Percentiles rank a stretch among this genome's conserved stretches.
These are phyloP conservation scores for Phortica variegata DNA, from an alignment of 1,140 invertebrate species.

Conservation along the genomic window DNA sequence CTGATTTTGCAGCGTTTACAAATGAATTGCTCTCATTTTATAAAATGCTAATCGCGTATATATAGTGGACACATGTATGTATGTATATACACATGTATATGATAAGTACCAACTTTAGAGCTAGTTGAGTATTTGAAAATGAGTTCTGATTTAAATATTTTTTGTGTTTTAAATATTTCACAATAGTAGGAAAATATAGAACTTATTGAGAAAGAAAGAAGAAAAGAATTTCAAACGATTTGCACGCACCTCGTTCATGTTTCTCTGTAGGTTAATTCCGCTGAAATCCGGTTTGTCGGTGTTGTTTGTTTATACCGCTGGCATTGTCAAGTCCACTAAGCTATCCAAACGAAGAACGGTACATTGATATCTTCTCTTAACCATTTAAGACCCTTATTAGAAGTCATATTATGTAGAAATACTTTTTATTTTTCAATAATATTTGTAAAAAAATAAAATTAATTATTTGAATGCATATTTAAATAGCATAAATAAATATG, in stretches of 20 bases:
- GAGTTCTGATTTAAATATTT: neutral
- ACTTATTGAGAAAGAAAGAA: conserved; percentile 5
- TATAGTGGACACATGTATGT: neutral
- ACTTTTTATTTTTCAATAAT: no score
- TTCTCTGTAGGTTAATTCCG: neutral
- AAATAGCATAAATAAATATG: no score
- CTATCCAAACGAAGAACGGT: no score
- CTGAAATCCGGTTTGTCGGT: conserved; percentile 1
- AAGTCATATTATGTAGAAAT: no score
- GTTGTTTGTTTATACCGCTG: no score
- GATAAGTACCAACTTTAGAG: neutral
- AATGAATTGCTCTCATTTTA: neutral
- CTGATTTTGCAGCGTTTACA: neutral
- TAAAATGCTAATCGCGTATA: neutral
- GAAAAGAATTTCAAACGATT: no score
- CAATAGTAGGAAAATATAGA: neutral
- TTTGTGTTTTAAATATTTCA: conserved; percentile 6
- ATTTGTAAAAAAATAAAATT: no score
- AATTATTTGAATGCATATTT: no score
- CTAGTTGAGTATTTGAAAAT: neutral
- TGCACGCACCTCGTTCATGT: no score
- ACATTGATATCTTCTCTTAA: no score
- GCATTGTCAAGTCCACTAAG: no score
- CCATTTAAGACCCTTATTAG: no score
- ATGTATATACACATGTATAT: neutral